Conservation (phyloP, 1,140 invertebrate genomes). For the Hycleus phaleratus region DNA sequence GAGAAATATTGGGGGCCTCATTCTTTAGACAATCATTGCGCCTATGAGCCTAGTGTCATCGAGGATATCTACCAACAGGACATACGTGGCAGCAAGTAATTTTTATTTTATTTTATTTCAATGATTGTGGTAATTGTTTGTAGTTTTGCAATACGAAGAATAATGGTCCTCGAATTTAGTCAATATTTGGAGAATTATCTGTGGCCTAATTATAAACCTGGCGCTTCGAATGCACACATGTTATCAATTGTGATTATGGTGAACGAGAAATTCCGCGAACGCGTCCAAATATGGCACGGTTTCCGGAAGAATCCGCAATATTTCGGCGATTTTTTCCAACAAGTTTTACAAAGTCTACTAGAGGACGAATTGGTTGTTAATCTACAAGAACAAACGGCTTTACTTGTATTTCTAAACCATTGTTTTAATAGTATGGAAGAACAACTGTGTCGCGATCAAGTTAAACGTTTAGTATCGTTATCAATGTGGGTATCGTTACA, state of each 20-base stretch:
- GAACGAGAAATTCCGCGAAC: slow-evolving; percentile 96
- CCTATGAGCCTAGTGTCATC: slow-evolving; percentile 66
- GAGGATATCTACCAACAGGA: slow-evolving; percentile 77
- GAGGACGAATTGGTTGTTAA: slow-evolving; percentile 44
- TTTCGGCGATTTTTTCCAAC: slow-evolving; percentile 82
- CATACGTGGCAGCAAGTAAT: slow-evolving; percentile 62
- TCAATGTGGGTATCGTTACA: slow-evolving; percentile 92
- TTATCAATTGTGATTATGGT: slow-evolving; percentile 96
- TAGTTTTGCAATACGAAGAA: slow-evolving; percentile 76
- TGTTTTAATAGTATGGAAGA: slow-evolving; percentile 97
- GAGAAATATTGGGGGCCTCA: slow-evolving; percentile 85
- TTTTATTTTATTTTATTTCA: slow-evolving; percentile 15
- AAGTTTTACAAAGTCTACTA: slow-evolving; percentile 67
- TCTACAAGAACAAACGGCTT: slow-evolving; percentile 75
- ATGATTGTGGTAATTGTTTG: slow-evolving; percentile 29
- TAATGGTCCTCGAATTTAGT: slow-evolving; percentile 95
- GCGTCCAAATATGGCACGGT: slow-evolving; percentile 91
- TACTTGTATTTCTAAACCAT: slow-evolving; percentile 90
- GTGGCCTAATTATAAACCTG: slow-evolving; percentile 87
- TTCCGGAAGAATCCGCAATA: slow-evolving; percentile 75
- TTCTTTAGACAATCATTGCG: slow-evolving; percentile 56
- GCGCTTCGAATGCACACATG: slow-evolving; percentile 70
- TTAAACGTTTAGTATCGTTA: slow-evolving; percentile 85
- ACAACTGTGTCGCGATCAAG: slow-evolving; percentile 83
- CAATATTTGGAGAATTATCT: slow-evolving; percentile 96